Evolutionary conservation across 2,113 vertebrate genomes (phyloP), one percentile per base, ranked within the genome.

Genomic region (Rhinopomastus cyanomelas): DNA sequence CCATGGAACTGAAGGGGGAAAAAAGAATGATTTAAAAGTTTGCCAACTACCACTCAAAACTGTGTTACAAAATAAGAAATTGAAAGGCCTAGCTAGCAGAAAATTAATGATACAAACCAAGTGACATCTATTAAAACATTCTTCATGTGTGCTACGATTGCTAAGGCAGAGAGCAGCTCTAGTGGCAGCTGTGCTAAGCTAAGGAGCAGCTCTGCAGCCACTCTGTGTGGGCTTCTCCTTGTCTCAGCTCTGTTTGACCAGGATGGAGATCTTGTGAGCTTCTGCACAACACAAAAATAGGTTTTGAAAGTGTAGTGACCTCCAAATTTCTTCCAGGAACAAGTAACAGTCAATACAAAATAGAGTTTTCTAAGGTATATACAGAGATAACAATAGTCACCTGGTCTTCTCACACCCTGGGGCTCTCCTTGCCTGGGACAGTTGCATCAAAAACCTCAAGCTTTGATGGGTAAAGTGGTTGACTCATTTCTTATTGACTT

Each of bases 161-260:
- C 55, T 42, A 22, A 60, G 25, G 7, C 37, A 76, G 46, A 49
- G 19, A 12, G 5, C 56, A 49, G 46, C 30, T 53, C 65, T 51
- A 26, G 14, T 20, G 57, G 20, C 53, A 81, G 57, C 7, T 64
- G 59, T 29, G 68, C 65, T 57, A 21, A 62, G 3, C 30, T 26
- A 12, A 32, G 1, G 8, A 64, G 49, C 65, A 26, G 32, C 46
- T 73, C 39, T 34, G 49, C 44, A 42, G 37, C 14, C 11, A 0
- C 42, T 32, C 56, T 13, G 7, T 3, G 30, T 23, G 25, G 52
- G 52, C 66, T 67, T 68, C 56, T 81, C 16, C 9, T 13, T 52
- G 13, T 34, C 61, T 57, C 1, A 0, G 7, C 18, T 23, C 5
- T 44, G 21, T 4, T 0, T 56, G 57, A 19, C 42, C 2, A 1